A percentile compares a stretch with the other conserved stretches of the same genome.
These are phyloP conservation scores for Smittia aterrima DNA, from an alignment of 2,888 invertebrate genomes.

Conservation along the genomic window DNA sequence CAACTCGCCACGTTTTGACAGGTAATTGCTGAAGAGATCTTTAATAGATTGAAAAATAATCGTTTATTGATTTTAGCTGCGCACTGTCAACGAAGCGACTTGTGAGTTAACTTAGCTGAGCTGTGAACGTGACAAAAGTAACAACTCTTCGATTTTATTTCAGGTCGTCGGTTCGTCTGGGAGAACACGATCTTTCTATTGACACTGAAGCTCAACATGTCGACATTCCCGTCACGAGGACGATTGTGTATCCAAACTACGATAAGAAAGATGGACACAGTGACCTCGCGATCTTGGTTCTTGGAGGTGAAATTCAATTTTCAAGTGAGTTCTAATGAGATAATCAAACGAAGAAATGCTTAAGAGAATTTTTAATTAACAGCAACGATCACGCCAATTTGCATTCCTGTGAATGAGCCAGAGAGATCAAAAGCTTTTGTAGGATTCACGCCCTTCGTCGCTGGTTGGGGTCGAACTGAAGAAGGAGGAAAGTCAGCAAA, in stretches of 20 bases:
- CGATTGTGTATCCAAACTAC: slow-evolving; percentile 65
- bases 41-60: slow-evolving; percentile 60
- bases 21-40: slow-evolving; percentile 56
- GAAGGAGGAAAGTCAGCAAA: slow-evolving; percentile 63
- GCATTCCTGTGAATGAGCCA: slow-evolving; percentile 63
- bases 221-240: slow-evolving; percentile 61
- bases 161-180: slow-evolving; percentile 67
- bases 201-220: slow-evolving; percentile 59
- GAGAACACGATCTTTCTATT: slow-evolving; percentile 70
- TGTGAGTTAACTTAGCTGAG: slow-evolving; percentile 47
- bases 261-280: slow-evolving; percentile 61
- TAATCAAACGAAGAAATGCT: background rate
- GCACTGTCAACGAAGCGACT: slow-evolving; percentile 48
- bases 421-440: slow-evolving; percentile 59
- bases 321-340: slow-evolving; percentile 54
- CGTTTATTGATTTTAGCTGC: slow-evolving; percentile 46
- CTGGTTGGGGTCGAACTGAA: slow-evolving; percentile 58
- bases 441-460: slow-evolving; percentile 64
- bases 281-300: slow-evolving; percentile 74
- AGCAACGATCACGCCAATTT: slow-evolving; percentile 68
- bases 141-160: background rate
- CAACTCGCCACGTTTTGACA: slow-evolving; percentile 69
- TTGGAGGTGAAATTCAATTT: slow-evolving; percentile 60
- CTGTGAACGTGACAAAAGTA: background rate
- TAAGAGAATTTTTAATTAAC: background rate